Conservation (phyloP, 2,113 vertebrate species). For the Paramormyrops kingsleyae region DNA sequence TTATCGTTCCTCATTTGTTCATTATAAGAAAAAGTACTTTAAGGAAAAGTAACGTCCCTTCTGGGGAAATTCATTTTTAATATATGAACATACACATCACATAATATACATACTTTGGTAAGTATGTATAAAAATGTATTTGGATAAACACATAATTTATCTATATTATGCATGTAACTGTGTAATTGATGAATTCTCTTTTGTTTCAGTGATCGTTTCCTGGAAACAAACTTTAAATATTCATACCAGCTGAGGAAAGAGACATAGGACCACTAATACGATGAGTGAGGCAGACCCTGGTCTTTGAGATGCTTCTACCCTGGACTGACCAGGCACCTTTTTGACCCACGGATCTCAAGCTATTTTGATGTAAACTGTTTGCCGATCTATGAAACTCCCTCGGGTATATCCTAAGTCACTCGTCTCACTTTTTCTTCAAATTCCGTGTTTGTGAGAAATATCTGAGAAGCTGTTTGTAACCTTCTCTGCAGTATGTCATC, state of each 20-base stretch:
- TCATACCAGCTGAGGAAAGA: background rate
- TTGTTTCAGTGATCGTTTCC: background rate
- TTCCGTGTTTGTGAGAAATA: slow-evolving; percentile 1
- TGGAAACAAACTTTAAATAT: background rate
- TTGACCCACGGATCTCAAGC: slow-evolving; percentile 5
- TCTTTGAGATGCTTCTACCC: background rate
- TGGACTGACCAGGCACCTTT: background rate
- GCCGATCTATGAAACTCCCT: slow-evolving; percentile 9
- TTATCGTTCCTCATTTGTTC: background rate
- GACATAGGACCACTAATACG: background rate
- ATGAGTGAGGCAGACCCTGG: background rate
- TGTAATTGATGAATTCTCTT: background rate
- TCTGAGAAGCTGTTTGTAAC: slow-evolving; percentile 21
- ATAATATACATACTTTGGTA: background rate
- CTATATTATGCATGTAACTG: background rate
- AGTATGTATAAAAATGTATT: background rate
- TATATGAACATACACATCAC: background rate
- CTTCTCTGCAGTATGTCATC: background rate
- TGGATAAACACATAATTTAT: background rate
- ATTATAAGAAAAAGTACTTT: background rate
- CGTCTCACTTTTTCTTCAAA: background rate
- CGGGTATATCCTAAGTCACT: slow-evolving; percentile 1
- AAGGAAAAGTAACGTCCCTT: background rate
- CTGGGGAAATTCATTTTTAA: background rate
- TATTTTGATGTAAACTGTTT: slow-evolving; percentile 21